phyloP scores from a whole-genome alignment of 2,888 invertebrate genomes.

The Sphecodes monilicornis region DNA sequence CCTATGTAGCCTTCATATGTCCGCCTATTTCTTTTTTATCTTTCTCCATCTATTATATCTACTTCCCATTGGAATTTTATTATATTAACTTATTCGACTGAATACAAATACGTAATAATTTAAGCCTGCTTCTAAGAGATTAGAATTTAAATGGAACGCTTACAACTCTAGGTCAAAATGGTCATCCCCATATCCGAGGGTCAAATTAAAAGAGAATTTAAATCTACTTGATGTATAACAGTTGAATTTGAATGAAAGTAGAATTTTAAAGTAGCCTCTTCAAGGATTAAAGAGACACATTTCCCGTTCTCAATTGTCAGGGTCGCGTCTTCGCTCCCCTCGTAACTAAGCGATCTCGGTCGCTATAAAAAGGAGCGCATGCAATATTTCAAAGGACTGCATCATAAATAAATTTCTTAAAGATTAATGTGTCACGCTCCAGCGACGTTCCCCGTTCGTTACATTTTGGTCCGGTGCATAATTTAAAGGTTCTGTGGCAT shows the following conservation, averaged over 20 bases:
- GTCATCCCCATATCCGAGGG: not conserved
- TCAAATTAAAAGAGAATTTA: not conserved
- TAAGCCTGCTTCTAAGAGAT: not conserved
- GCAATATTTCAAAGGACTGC: not conserved
- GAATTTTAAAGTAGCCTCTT: not conserved
- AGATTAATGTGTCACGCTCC: not conserved
- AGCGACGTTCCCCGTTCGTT: not conserved
- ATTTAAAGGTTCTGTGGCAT: conserved; percentile 33
- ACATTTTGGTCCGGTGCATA: not conserved
- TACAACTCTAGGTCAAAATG: not conserved
- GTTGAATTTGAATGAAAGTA: not conserved
- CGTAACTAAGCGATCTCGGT: not conserved
- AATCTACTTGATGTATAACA: not conserved
- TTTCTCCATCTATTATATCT: too few species aligned
- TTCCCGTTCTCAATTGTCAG: not conserved
- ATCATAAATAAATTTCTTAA: not conserved
- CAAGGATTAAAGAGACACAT: not conserved
- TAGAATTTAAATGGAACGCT: not conserved
- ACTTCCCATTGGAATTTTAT: too few species aligned
- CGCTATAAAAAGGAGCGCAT: not conserved
- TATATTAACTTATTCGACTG: not conserved
- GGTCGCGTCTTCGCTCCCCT: not conserved
- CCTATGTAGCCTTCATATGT: too few species aligned
- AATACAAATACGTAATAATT: not conserved
- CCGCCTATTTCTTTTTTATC: too few species aligned